These are phyloP conservation scores for Lacerta bilineata DNA, from an alignment of 2,797 vertebrate genomes.

Conservation along the genomic window DNA sequence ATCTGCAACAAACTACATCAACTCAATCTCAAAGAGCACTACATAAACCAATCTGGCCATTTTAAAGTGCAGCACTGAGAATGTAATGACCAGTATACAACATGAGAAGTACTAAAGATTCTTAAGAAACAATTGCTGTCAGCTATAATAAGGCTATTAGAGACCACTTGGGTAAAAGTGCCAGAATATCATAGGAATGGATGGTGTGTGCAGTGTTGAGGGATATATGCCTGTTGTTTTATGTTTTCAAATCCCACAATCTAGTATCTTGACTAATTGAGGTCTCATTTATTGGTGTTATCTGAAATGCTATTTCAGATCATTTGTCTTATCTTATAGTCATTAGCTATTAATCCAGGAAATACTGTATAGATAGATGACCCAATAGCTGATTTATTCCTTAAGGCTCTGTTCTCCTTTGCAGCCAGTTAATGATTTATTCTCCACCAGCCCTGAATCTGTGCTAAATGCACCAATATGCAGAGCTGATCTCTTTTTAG, in stretches of 20 bases:
- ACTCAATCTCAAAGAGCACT: background rate
- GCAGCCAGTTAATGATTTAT: conserved; percentile 73
- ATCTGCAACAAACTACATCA: background rate
- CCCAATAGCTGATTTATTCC: conserved; percentile 65
- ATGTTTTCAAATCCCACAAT: conserved; percentile 1
- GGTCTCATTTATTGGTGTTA: conserved; percentile 48
- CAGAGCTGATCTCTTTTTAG: conserved; percentile 61
- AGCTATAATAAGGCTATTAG: background rate
- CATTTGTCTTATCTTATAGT: conserved; percentile 63
- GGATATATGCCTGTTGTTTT: conserved; percentile 1
- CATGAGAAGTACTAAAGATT: background rate
- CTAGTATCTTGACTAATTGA: conserved; percentile 43
- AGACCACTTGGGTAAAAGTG: conserved; percentile 1
- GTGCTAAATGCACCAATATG: conserved; percentile 65
- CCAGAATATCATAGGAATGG: background rate
- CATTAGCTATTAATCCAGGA: conserved; percentile 63
- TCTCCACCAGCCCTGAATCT: conserved; percentile 57
- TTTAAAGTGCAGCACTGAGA: conserved; percentile 23
- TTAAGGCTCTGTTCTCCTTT: conserved; percentile 61
- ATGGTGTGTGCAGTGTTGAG: background rate
- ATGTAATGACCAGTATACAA: background rate
- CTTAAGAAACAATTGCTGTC: background rate
- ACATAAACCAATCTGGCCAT: background rate
- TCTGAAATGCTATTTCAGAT: conserved; percentile 62
- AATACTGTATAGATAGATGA: conserved; percentile 59